Evolutionary conservation across 2,113 vertebrate species (phyloP), one percentile per base, ranked within the genome.

Genomic region (Otocyon megalotis): DNA sequence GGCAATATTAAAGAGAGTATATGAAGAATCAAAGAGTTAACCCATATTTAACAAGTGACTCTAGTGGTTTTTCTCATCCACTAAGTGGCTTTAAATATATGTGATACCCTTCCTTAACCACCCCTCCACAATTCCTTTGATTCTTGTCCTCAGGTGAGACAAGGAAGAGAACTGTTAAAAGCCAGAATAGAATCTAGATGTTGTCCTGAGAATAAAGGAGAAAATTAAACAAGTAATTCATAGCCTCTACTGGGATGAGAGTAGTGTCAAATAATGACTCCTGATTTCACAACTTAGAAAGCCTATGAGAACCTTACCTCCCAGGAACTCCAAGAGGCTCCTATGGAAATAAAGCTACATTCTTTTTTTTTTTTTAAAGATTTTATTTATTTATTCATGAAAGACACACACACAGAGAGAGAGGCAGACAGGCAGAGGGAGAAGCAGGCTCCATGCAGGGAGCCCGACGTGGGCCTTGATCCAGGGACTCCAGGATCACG

Each of bases 141-240:
- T 50, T 90, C 37, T 80, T 72, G 24, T 93, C 63, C 37, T 84
- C n/a, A 32, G 1, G 1, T 91, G 53, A 91, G 14, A 2, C 26
- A 81, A 56, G 26, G 9, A 80, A n/a, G n/a, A 35, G 14, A 82
- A 88, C 56, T 76, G 12, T 26, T 82, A 87, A 89, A 60, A 77
- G 8, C 19, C 9, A 56, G 62, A 86, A 63, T 43, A 82, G 56
- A 95, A 88, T n/a, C 48, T 90, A 95, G 16, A 72, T 69, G 28
- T 87, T 94, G 12, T 8, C 50, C 37, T 3, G 71, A 96, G 58
- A 87, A 54, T 3, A 84, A 71, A 67, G 7, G 6, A 84, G 30
- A 76, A 80, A 48, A 83, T 85, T 50, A 80, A 90, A 81, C n/a
- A 93, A 94, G 88, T 15, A 26, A 74, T 11, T 83, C 65, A 60